Evolutionary conservation across 2,113 vertebrate genomes (phyloP).

Genomic region (Eonycteris spelaea): DNA sequence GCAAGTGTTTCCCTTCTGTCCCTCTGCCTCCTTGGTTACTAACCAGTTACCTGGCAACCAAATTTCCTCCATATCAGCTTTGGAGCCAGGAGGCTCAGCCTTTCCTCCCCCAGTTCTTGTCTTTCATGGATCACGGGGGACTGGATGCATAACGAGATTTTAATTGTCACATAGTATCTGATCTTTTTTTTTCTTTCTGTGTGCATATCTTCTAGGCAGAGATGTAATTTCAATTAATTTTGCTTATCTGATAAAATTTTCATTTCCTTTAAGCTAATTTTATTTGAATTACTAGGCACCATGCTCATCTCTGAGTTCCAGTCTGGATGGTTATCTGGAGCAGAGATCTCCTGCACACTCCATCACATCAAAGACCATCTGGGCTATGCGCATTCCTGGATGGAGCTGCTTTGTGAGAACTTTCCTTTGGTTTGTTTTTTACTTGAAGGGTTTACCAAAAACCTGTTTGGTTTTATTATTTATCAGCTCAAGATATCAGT

Average conservation of each 20-base stretch:
- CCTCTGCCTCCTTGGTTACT: constrained; percentile 35
- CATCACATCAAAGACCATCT: constrained; percentile 23
- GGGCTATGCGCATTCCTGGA: neutral
- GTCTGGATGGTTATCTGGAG: constrained; percentile 73
- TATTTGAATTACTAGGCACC: constrained; percentile 73
- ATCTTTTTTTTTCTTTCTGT: constrained; percentile 66
- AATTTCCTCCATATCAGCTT: neutral
- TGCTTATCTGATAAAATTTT: constrained; percentile 82
- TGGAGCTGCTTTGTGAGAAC: neutral
- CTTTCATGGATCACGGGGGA: constrained; percentile 43
- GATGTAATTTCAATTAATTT: constrained; percentile 83
- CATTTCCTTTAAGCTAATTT: constrained; percentile 80
- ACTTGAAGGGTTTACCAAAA: constrained; percentile 29
- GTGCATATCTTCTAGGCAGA: constrained; percentile 75
- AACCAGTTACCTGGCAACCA: constrained; percentile 67
- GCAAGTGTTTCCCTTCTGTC: neutral
- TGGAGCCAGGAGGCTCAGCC: neutral
- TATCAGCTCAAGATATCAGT: neutral
- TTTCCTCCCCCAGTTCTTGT: neutral
- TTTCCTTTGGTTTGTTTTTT: neutral
- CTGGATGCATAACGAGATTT: constrained; percentile 66
- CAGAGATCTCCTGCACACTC: constrained; percentile 50
- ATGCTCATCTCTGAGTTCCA: constrained; percentile 56
- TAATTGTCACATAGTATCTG: constrained; percentile 71
- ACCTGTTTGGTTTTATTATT: neutral